Percentiles rank a stretch among this genome's conserved stretches.
Evolutionary conservation across 2,113 vertebrate species (phyloP).

Genomic region (Albula glossodonta): DNA sequence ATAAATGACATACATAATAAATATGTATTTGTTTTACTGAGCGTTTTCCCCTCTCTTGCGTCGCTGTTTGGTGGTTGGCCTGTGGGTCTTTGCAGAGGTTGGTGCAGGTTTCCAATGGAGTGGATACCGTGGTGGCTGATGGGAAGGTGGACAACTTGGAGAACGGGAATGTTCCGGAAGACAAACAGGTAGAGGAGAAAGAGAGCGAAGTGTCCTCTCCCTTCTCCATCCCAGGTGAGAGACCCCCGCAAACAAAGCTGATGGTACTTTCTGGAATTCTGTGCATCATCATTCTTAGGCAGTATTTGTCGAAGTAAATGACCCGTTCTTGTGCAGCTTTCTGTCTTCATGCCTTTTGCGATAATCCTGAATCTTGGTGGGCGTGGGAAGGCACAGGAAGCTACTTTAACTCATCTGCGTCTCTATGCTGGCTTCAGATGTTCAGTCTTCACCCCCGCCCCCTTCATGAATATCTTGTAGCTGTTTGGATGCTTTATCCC

Average conservation of each 20-base stretch:
- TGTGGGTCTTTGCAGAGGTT: constrained; percentile 63
- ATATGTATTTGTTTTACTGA: not conserved
- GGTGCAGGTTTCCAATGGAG: constrained; percentile 72
- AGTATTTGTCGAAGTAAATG: not conserved
- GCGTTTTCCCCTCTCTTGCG: not conserved
- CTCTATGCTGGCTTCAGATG: too few species aligned
- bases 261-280: too few species aligned
- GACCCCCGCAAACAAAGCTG: not conserved
- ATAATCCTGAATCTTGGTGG: too few species aligned
- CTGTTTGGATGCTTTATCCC: too few species aligned
- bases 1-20: too few species aligned
- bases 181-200: constrained; percentile 62
- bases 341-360: too few species aligned
- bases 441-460: too few species aligned
- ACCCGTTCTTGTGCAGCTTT: too few species aligned
- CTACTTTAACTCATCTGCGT: too few species aligned
- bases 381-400: too few species aligned
- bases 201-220: constrained; percentile 70
- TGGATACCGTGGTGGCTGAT: constrained; percentile 66
- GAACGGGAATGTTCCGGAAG: constrained; percentile 74
- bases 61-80: not conserved
- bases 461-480: too few species aligned
- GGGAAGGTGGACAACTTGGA: constrained; percentile 74
- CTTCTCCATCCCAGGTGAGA: constrained; percentile 78
- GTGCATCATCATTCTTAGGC: not conserved